Evolutionary conservation across 2,797 vertebrate species (phyloP).

Genomic region (Odontamblyopus rebecca): DNA sequence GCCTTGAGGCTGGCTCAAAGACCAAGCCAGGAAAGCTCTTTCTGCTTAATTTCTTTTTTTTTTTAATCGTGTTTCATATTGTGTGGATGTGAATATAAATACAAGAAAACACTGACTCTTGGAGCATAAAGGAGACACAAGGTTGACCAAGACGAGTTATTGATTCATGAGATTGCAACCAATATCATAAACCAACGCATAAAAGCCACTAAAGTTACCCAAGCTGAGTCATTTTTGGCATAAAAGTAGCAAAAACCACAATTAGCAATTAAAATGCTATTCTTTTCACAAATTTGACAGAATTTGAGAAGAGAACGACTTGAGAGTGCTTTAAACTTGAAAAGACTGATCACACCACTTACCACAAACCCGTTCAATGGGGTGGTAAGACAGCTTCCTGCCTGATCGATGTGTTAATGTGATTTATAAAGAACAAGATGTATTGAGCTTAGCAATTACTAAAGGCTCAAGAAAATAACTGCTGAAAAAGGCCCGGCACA

Average conservation of each 20-base stretch:
- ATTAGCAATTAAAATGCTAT: conserved; percentile 14
- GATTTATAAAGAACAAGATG: conserved; percentile 71
- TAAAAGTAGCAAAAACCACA: neutral
- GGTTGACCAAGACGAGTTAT: neutral
- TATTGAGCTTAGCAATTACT: conserved; percentile 65
- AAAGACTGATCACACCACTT: conserved; percentile 56
- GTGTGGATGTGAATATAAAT: neutral
- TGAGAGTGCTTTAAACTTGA: conserved; percentile 45
- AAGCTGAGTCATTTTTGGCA: neutral
- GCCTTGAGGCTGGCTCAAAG: neutral
- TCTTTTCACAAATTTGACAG: conserved; percentile 19
- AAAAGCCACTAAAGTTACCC: neutral
- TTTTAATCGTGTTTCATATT: neutral
- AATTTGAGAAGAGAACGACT: conserved; percentile 44
- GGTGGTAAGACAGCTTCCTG: conserved; percentile 60
- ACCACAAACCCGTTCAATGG: conserved; percentile 42
- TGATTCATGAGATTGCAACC: neutral
- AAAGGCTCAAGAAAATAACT: conserved; percentile 52
- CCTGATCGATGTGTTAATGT: conserved; percentile 69
- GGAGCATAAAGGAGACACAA: conserved; percentile 1
- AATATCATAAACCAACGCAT: neutral
- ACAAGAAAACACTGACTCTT: neutral
- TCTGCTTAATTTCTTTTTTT: conserved; percentile 2
- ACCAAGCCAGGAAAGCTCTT: neutral
- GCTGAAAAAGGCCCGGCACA: conserved; percentile 36